Percentiles rank a stretch among this genome's conserved stretches.
Conservation (phyloP, 2,888 invertebrate genomes). For the Sinodicranocentrus sp. region DNA sequence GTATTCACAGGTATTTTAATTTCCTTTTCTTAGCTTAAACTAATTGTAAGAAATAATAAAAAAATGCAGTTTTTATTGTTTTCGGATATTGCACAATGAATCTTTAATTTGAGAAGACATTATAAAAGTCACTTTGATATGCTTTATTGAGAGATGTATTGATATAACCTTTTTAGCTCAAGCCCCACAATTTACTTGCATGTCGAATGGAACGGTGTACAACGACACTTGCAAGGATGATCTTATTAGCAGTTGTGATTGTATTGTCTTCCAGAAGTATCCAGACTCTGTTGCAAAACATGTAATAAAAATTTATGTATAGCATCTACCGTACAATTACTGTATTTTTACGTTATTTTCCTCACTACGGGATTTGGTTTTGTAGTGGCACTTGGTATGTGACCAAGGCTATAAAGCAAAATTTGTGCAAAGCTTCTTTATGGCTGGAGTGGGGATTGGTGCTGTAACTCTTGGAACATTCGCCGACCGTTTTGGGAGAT, state of each 20-base stretch:
- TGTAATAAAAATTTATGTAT: constrained; percentile 55
- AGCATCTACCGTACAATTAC: too few species aligned
- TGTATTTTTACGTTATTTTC: too few species aligned
- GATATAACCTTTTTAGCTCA: constrained; percentile 56
- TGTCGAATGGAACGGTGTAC: constrained; percentile 39
- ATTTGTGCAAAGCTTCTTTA: constrained; percentile 76
- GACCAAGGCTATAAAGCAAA: constrained; percentile 75
- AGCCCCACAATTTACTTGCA: constrained; percentile 66
- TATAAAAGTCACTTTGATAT: too few species aligned
- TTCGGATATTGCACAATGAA: too few species aligned
- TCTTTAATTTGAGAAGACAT: too few species aligned
- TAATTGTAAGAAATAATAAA: too few species aligned
- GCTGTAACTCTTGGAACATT: constrained; percentile 75
- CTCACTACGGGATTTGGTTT: constrained; percentile 27
- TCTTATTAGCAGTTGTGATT: constrained; percentile 53
- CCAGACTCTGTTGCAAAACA: constrained; percentile 70
- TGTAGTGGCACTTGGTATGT: constrained; percentile 77
- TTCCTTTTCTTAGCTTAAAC: too few species aligned
- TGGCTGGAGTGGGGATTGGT: constrained; percentile 77
- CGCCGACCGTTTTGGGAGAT: constrained; percentile 75
- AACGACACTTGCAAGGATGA: constrained; percentile 66
- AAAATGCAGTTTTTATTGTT: too few species aligned
- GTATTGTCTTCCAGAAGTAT: constrained; percentile 46
- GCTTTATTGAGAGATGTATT: too few species aligned
- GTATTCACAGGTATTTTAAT: constrained; percentile 76